Evolutionary conservation across 1,140 invertebrate species (phyloP).

Genomic region (Trichoplusia ni): DNA sequence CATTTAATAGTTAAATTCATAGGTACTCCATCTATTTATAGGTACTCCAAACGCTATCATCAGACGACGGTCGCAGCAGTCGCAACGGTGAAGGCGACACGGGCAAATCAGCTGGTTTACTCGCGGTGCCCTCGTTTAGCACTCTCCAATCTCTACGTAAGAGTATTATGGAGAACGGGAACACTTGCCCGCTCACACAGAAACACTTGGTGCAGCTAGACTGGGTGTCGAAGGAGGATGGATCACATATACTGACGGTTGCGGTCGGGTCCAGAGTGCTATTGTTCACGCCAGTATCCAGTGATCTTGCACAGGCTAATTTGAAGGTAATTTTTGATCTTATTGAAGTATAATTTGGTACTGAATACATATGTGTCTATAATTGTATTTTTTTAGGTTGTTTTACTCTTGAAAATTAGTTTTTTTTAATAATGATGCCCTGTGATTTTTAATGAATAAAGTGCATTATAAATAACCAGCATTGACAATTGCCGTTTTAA

Average conservation of each 20-base stretch:
- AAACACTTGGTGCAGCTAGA: constrained; percentile 96
- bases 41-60: constrained; percentile 84
- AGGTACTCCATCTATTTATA: constrained; percentile 28
- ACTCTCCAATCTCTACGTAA: constrained; percentile 94
- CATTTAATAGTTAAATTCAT: constrained; percentile 7
- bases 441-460: too few species aligned
- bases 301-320: constrained; percentile 94
- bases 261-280: constrained; percentile 96
- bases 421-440: too few species aligned
- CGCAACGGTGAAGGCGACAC: constrained; percentile 81
- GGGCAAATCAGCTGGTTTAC: constrained; percentile 83
- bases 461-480: too few species aligned
- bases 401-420: too few species aligned
- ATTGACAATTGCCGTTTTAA: too few species aligned
- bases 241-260: constrained; percentile 98
- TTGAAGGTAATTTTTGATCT: constrained; percentile 84
- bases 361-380: too few species aligned
- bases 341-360: background rate
- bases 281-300: constrained; percentile 92
- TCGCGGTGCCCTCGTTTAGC: constrained; percentile 96
- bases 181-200: constrained; percentile 93
- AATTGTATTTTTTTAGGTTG: too few species aligned
- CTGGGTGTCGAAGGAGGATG: constrained; percentile 99
- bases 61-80: constrained; percentile 82
- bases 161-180: constrained; percentile 95